Conservation (phyloP, 2,113 vertebrate species). For the Pseudorasbora parva region DNA sequence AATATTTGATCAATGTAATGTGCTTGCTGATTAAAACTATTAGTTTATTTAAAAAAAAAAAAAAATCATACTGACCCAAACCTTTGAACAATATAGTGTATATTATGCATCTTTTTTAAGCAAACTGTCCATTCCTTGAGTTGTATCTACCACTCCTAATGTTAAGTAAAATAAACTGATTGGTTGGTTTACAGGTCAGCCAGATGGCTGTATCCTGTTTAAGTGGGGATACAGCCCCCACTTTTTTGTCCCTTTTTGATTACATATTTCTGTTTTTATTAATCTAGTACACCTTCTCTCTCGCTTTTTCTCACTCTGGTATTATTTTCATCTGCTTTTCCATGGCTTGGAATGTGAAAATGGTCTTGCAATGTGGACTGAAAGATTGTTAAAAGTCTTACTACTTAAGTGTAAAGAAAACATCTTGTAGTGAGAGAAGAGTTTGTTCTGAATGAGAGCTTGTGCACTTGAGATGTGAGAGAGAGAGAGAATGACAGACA, state of each 20-base stretch:
- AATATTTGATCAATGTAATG: neutral
- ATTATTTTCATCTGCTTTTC: neutral
- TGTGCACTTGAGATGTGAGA: conserved; percentile 13
- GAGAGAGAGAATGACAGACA: conserved; percentile 34
- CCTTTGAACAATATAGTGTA: neutral
- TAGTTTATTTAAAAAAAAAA: neutral
- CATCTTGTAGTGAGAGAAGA: neutral
- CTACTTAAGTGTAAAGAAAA: neutral
- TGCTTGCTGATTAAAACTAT: neutral
- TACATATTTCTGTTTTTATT: neutral
- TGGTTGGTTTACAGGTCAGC: neutral
- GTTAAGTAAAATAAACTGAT: neutral
- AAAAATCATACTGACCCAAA: neutral
- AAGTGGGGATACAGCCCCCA: neutral
- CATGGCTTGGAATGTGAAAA: neutral
- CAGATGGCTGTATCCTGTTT: neutral
- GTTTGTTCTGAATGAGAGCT: conserved; percentile 1
- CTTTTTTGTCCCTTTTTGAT: neutral
- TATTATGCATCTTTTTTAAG: neutral
- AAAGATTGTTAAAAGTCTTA: neutral
- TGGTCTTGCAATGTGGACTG: neutral
- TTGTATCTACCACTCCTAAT: neutral
- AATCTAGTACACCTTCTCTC: neutral
- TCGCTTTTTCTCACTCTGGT: neutral
- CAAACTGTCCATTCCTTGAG: neutral